Conservation (phyloP, 1,140 invertebrate genomes). For the Drosophila arizonae region DNA sequence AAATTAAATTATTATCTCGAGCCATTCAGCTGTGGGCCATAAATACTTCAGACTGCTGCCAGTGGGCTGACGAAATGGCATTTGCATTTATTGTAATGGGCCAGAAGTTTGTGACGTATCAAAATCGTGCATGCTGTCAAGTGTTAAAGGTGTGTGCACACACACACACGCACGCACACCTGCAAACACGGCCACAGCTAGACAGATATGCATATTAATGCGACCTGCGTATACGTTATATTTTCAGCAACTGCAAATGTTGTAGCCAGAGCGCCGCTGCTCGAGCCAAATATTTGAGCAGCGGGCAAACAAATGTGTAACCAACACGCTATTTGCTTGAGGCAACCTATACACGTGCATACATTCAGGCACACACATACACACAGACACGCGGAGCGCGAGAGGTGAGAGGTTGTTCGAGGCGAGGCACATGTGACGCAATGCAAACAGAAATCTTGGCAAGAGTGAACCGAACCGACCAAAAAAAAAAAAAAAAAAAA, state of each 20-base stretch:
- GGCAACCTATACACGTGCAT: conserved; percentile 39
- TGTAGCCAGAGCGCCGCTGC: conserved; percentile 66
- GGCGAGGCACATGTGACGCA: conserved; percentile 56
- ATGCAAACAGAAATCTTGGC: conserved; percentile 78
- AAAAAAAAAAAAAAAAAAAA: not conserved
- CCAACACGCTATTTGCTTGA: conserved; percentile 79
- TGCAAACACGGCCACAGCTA: conserved; percentile 35
- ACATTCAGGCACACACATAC: conserved; percentile 5
- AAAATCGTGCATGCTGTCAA: conserved; percentile 69
- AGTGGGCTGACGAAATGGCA: conserved; percentile 8
- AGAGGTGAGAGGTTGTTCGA: not conserved
- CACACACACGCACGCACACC: conserved; percentile 8
- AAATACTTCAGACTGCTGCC: conserved; percentile 56
- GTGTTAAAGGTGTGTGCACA: conserved; percentile 56
- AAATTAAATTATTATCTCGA: conserved; percentile 78
- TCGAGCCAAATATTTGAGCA: conserved; percentile 74
- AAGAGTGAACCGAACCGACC: conserved; percentile 2
- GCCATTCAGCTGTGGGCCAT: conserved; percentile 54
- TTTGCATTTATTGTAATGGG: conserved; percentile 77
- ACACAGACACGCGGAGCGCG: not conserved
- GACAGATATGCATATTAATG: conserved; percentile 75
- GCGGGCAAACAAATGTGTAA: conserved; percentile 79
- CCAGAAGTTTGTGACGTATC: conserved; percentile 66
- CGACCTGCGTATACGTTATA: conserved; percentile 72
- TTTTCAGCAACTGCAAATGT: conserved; percentile 71